Evolutionary conservation across 2,113 vertebrate genomes (phyloP), one percentile per base, ranked within the genome.

Genomic region (Casuarius casuarius): DNA sequence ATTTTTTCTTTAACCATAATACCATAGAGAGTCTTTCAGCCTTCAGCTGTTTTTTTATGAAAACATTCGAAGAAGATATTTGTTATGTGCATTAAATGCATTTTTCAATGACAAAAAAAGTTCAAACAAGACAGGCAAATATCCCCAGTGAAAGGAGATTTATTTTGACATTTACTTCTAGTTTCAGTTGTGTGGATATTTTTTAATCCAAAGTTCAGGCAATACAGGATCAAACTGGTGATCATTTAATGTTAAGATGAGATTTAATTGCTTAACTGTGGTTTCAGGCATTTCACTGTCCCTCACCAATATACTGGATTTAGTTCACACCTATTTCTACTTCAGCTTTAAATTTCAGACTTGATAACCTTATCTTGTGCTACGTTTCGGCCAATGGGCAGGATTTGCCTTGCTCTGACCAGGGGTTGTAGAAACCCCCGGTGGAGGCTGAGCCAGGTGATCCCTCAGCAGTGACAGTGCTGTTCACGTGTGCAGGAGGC

Each of bases 71-170:
- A 93, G 49, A 85, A 38, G 7, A 40, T 35, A 56, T 44, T 59
- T 71, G 88, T 20, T 1, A 3, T 14, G 9, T 67, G 12, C n/a
- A 31, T 72, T 70, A 62, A 38, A 5, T 68, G 84, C 31, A 25
- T 6, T 3, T 90, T 93, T 96, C 86, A 94, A 84, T 90, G 89
- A 89, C 68, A 92, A 87, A 70, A 48, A 68, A 21, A 17, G 40
- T 93, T 84, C 80, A 90, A 92, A 93, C 20, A 70, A 67, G 58
- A 35, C 18, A 85, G 67, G 10, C 31, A 84, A 75, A 56, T 84
- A 84, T 13, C 52, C 84, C 31, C 38, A 5, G 3, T 15, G 67
- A 46, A 54, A 74, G n/a, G n/a, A 82, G 40, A 42, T 48, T 79
- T 84, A 31, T 68, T 94, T 79, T 76, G 21, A 70, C n/a, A 33